Percentiles rank a stretch among this genome's conserved stretches.
Conservation (phyloP, 2,888 invertebrate species). For the Eretmocerus hayati region DNA sequence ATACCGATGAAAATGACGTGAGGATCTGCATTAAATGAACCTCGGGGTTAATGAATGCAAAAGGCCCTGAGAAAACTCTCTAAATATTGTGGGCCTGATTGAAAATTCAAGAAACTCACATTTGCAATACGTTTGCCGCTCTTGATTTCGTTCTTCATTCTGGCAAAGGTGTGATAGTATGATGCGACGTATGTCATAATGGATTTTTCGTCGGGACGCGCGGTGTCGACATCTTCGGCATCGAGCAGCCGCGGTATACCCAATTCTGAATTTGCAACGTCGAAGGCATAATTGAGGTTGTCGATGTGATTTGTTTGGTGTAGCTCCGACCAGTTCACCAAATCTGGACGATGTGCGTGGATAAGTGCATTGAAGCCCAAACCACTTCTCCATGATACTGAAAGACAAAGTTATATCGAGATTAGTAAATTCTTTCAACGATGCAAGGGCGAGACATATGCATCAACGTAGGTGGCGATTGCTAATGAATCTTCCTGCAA, state of each 20-base stretch:
- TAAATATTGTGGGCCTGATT: no score
- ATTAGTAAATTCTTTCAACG: no score
- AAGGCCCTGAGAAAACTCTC: no score
- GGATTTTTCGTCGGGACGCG: conserved; percentile 93
- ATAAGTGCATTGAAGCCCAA: conserved; percentile 98
- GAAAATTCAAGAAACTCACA: conserved; percentile 64
- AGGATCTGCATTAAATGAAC: no score
- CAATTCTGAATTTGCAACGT: conserved; percentile 84
- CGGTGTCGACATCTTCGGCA: conserved; percentile 94
- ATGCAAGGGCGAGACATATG: no score
- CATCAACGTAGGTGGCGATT: no score
- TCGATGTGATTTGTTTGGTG: conserved; percentile 79
- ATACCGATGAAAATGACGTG: no score
- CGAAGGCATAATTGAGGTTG: conserved; percentile 96
- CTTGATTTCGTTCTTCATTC: conserved; percentile 98
- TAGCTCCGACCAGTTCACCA: conserved; percentile 80
- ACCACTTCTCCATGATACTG: conserved; percentile 89
- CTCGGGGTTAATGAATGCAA: no score
- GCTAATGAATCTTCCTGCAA: no score
- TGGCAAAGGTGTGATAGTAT: conserved; percentile 97
- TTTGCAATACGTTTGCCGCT: conserved; percentile 96
- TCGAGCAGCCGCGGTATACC: conserved; percentile 90
- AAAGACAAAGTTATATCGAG: no score
- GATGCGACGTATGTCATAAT: conserved; percentile 98
- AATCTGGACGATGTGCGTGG: conserved; percentile 93